Evolutionary conservation across 2,888 invertebrate genomes (phyloP).

Genomic region (Oscheius sp.): DNA sequence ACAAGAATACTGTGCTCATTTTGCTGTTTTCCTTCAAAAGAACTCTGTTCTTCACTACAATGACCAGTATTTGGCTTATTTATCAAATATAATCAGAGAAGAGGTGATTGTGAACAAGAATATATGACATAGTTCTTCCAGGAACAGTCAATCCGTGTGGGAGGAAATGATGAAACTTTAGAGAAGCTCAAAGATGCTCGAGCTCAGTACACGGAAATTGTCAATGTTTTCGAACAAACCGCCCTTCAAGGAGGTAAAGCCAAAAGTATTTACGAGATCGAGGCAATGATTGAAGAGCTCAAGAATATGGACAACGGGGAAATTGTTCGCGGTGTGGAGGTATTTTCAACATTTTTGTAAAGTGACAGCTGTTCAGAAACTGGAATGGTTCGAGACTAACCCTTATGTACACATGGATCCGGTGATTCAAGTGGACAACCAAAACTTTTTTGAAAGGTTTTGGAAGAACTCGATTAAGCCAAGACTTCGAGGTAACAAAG

Average conservation of each 20-base stretch:
- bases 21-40: conserved; percentile 24
- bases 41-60: conserved; percentile 25
- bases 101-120: not conserved
- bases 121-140: not conserved
- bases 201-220: not conserved
- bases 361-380: not conserved
- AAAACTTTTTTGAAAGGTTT: not conserved
- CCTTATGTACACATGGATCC: not conserved
- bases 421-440: not conserved
- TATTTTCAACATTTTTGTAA: not conserved
- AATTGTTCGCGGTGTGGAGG: not conserved
- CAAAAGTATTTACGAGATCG: conserved; percentile 4
- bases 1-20: conserved; percentile 18
- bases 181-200: not conserved
- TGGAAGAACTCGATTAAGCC: not conserved
- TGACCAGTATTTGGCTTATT: conserved; percentile 18
- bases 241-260: not conserved
- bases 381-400: not conserved
- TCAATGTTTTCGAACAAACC: not conserved
- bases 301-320: not conserved
- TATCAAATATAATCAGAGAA: conserved; percentile 15
- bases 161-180: not conserved
- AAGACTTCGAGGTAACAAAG: not conserved
- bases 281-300: not conserved
- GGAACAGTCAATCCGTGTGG: not conserved